A percentile compares a stretch with the other conserved stretches of the same genome.
Evolutionary conservation across 1,140 invertebrate genomes (phyloP).

Genomic region (Tribolium castaneum): DNA sequence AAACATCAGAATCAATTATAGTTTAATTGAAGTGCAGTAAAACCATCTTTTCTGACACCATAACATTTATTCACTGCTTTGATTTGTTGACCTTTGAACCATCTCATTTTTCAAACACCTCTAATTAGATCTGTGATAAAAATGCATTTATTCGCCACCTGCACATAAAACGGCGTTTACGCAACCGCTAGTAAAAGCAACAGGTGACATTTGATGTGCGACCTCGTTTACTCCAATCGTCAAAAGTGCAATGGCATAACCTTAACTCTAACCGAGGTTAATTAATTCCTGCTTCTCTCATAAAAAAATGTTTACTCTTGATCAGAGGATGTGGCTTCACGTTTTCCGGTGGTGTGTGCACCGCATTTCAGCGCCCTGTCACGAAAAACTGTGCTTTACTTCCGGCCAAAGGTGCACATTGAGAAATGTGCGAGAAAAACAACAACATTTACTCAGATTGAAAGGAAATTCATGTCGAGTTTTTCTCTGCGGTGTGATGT

Average conservation of each 20-base stretch:
- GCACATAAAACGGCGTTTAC: constrained; percentile 1
- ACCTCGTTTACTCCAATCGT: constrained; percentile 3
- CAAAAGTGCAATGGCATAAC: constrained; percentile 30
- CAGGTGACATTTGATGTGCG: constrained; percentile 29
- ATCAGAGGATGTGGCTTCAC: constrained; percentile 17
- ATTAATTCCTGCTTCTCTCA: background rate
- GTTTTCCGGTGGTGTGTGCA: constrained; percentile 8
- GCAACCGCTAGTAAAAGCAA: constrained; percentile 23
- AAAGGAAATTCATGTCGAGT: constrained; percentile 13
- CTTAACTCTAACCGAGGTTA: constrained; percentile 23
- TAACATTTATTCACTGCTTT: too few relatives aligned
- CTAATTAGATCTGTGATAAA: background rate
- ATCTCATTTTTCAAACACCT: too few relatives aligned
- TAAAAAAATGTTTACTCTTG: constrained; percentile 9
- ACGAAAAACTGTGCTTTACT: background rate
- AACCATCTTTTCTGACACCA: too few relatives aligned
- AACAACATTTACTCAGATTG: background rate
- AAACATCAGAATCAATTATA: too few relatives aligned
- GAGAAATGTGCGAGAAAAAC: constrained; percentile 9
- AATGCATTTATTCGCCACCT: background rate
- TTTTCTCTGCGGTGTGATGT: background rate
- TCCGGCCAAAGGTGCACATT: background rate
- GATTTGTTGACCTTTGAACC: too few relatives aligned
- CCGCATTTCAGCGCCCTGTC: background rate
- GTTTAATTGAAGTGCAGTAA: too few relatives aligned